A percentile compares a stretch with the other conserved stretches of the same genome.
phyloP scores from a whole-genome alignment of 2,888 invertebrate species.

The Disparrhopalites patrizii region DNA sequence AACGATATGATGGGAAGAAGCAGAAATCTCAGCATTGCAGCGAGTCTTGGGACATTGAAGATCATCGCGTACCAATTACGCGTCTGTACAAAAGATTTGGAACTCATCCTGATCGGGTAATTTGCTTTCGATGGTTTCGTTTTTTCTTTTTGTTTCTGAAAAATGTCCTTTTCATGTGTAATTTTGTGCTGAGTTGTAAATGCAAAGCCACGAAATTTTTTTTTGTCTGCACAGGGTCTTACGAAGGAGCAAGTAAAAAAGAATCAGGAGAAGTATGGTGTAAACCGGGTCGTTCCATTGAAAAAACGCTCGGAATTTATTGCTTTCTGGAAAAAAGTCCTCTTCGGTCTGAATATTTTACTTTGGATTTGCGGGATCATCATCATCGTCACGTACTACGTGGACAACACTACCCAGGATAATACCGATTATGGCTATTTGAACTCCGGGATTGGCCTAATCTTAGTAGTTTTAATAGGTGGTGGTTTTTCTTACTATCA shows the following conservation, averaged over 20 bases:
- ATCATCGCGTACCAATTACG: conserved; percentile 35
- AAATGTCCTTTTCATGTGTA: too few species aligned
- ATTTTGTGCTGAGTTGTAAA: too few species aligned
- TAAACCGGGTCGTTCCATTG: conserved; percentile 54
- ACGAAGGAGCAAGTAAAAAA: conserved; percentile 52
- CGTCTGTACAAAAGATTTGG: conserved; percentile 31
- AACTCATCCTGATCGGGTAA: conserved; percentile 30
- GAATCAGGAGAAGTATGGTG: conserved; percentile 51
- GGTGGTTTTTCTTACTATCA: conserved; percentile 31
- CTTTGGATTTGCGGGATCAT: conserved; percentile 55
- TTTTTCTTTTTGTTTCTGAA: too few species aligned
- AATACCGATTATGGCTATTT: conserved; percentile 55
- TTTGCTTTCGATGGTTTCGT: too few species aligned
- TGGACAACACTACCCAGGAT: conserved; percentile 52
- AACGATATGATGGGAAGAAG: conserved; percentile 16
- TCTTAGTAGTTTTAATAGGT: conserved; percentile 20
- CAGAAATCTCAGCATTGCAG: conserved; percentile 8
- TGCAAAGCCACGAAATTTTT: too few species aligned
- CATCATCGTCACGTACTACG: conserved; percentile 54
- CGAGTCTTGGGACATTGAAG: conserved; percentile 29
- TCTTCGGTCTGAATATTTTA: conserved; percentile 55
- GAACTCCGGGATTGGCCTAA: conserved; percentile 33
- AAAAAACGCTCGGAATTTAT: conserved; percentile 56
- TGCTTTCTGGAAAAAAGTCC: conserved; percentile 56
- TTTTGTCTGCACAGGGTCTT: conserved; percentile 52